Evolutionary conservation across 2,797 vertebrate species (phyloP), one percentile per base, ranked within the genome.

Genomic region (Manis pentadactyla): DNA sequence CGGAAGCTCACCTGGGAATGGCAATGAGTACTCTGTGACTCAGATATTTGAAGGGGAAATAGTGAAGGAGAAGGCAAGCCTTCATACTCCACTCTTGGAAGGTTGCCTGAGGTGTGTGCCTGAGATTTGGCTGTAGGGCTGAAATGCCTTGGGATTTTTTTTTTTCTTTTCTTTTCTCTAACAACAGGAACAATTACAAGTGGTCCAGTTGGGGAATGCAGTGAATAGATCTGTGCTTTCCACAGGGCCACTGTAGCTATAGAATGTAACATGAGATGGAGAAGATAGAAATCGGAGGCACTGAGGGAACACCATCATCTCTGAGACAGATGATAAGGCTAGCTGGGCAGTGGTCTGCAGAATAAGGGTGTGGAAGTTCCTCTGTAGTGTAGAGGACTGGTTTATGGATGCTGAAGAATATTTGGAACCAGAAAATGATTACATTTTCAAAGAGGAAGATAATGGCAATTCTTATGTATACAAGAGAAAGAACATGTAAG

Each of bases 181-280:
- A 49, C 92, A 85, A 79, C 3, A 90, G 39, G 13, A 55, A 57
- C 29, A 87, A 91, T 95, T 89, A 81, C 78, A 86, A 46, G 49
- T 74, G 5, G 27, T 7, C 19, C 42, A 66, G 51, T 15, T 84
- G 31, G 42, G 53, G 21, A 79, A 81, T 87, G 14, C 7, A 15
- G 19, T 42, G 53, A 83, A 49, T 46, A 93, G 31, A 53, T 57
- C 2, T 71, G 11, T 86, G 59, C 37, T 71, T 78, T 78, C 71
- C 31, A 63, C 13, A 63, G 19, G 90, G 11, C 4, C 18, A 4
- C 6, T 51, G 13, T 25, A n/a, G 14, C 19, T n/a, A 6, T 42
- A 51, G 53, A 57, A 18, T 57, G 1, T 75, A 75, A 19, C 6
- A 2, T 15, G 34, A 87, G 4, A 15, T 59, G 11, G 7, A 84